phyloP scores from a whole-genome alignment of 30 jellyfish, hydroid and myxozoan genomes.

The Hydra vulgaris region DNA sequence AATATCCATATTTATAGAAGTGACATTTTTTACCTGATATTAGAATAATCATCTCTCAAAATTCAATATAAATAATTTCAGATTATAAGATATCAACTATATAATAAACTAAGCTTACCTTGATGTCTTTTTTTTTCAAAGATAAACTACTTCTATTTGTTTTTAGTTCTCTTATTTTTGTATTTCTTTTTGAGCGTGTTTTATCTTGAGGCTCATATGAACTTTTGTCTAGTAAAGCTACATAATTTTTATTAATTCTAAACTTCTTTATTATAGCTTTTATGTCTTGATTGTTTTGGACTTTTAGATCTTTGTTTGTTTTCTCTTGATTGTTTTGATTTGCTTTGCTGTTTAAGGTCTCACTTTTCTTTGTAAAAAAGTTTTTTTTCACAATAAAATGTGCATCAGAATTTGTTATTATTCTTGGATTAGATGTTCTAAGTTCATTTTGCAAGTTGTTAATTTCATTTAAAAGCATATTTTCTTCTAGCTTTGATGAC shows the following conservation, averaged over 20 bases:
- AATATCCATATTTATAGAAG: neutral
- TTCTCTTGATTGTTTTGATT: neutral
- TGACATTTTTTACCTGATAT: neutral
- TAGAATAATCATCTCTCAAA: neutral
- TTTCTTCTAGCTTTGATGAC: neutral
- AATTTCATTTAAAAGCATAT: conserved; percentile 5
- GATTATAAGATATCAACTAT: too few species aligned
- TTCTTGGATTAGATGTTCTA: neutral
- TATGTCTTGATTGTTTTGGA: neutral
- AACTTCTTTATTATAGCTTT: too few species aligned
- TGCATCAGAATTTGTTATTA: neutral
- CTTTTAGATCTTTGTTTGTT: neutral
- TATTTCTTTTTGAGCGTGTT: too few species aligned
- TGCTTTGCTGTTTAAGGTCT: neutral
- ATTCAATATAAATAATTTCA: neutral
- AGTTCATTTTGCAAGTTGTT: conserved; percentile 10
- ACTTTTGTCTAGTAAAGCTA: too few species aligned
- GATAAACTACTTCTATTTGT: too few species aligned
- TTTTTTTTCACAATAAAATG: neutral
- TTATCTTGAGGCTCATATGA: too few species aligned
- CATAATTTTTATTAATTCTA: too few species aligned
- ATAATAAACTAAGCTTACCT: too few species aligned
- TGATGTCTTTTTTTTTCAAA: too few species aligned
- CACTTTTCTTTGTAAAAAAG: neutral
- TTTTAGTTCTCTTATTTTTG: too few species aligned